A percentile compares a stretch with the other conserved stretches of the same genome.
Conservation (phyloP, 2,888 invertebrate species). For the Apotomis turbidana region DNA sequence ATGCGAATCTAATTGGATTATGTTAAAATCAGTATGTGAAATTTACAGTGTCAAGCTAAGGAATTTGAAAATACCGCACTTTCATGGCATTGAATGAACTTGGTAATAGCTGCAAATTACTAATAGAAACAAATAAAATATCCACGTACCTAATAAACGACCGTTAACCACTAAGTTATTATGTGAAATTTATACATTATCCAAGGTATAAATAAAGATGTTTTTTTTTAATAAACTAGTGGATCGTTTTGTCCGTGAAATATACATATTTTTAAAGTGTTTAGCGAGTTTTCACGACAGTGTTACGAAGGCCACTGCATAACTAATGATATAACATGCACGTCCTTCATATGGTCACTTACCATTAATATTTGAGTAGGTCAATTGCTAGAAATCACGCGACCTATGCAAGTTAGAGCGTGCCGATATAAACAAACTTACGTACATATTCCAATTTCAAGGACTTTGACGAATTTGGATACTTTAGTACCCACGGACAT, state of each 20-base stretch:
- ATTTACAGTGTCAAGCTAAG: slow-evolving; percentile 19
- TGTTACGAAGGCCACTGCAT: slow-evolving; percentile 27
- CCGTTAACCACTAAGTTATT: not conserved
- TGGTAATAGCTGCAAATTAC: slow-evolving; percentile 15
- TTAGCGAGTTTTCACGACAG: slow-evolving; percentile 25
- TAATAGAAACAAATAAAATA: not conserved
- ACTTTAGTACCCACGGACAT: not conserved
- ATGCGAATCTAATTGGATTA: slow-evolving; percentile 5
- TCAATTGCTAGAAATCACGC: slow-evolving; percentile 8
- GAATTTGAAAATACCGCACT: slow-evolving; percentile 32
- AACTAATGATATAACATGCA: slow-evolving; percentile 16
- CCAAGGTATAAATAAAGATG: not conserved
- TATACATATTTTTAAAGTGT: not conserved
- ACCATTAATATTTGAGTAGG: not conserved
- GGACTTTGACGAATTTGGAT: not conserved
- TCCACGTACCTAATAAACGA: slow-evolving; percentile 9
- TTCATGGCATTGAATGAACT: slow-evolving; percentile 23
- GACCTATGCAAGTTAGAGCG: not conserved
- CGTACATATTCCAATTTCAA: not conserved
- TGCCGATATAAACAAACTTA: not conserved
- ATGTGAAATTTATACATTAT: slow-evolving; percentile 6
- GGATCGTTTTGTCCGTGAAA: not conserved
- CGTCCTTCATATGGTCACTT: slow-evolving; percentile 13
- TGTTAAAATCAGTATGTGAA: slow-evolving; percentile 9
- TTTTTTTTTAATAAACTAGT: not conserved